Evolutionary conservation across 2,888 invertebrate species (phyloP), one percentile per base, ranked within the genome.

Genomic region (Psylliodes chrysocephalus): DNA sequence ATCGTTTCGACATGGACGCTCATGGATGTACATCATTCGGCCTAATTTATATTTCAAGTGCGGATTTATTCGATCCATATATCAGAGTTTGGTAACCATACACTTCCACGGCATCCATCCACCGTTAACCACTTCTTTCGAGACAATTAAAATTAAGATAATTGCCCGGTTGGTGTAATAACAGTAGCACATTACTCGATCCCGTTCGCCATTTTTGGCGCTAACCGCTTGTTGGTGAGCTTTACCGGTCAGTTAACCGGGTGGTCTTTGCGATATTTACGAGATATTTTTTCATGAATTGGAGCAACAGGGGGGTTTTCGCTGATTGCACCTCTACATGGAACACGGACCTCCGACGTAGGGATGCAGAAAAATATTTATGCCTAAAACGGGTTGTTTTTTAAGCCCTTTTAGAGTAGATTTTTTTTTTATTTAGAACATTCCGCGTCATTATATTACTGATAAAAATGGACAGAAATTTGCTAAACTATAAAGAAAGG

Each of bases 111-210:
- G 7, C 33, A n/a, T 59, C 46, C 19, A 17, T 22, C 46, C 46
- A 42, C 51, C 51, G 51, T 25, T 60, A 42, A 52, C 56, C 38
- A 19, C 52, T 52, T 57, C 44, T 63, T 63, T 19, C 12, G 57
- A 42, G 15, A 63, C 63, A 57, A 57, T 57, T 51, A 57, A 63
- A 63, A 57, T 57, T 51, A 63, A 63, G 63, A 53, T 63, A 63
- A 63, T 57, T 52, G 38, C 33, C 30, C n/a, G 2, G n/a, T 63
- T 53, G 53, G 63, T 53, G 63, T 53, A 63, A 63, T 57, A 63
- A 57, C 57, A 52, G 57, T 57, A 63, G 52, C 57, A 40, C 51
- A 42, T 44, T 63, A 35, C n/a, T n/a, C 44, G 35, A 38, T 49
- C 47, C 44, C n/a, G 38, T 63, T 53, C 44, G 4, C 57, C 57